Base-by-base conservation (phyloP, 2,888 invertebrate species). In the Aphrophora alni region DNA sequence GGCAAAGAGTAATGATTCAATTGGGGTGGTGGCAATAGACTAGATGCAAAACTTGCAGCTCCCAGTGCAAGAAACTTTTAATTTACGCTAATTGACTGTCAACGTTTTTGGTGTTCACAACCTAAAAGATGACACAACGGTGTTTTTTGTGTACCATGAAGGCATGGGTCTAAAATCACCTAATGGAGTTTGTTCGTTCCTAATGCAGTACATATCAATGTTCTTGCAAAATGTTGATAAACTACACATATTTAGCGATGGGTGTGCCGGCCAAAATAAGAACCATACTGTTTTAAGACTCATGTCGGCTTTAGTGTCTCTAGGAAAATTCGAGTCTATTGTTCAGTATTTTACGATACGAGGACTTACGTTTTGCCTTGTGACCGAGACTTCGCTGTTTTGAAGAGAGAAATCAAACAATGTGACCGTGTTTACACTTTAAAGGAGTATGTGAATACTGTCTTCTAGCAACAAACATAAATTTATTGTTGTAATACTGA, bases 321-420 rank as follows among this genome's bases (percentile, higher is more conserved):
- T 69, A 26, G 75, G 38, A 8, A 12, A 38, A 68, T 74, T 80
- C 27, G 27, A 75, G 17, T 59, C 74, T 38, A 68, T 80, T 21
- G 44, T 71, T 12, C 83, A 82, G 24, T 83, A 80, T 68, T 84
- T 84, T 51, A 51, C 79, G 7, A 26, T 78, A 0, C 51, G 33
- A 14, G 69, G 78, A n/a, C 79, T 73, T 24, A 74, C 74, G 59
- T 74, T 75, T 59, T 75, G 38, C 79, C 75, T 7, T 78, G 78
- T 21, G 44, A 73, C 73, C 24, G 44, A 26, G 76, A 59, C 26
- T 75, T 75, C 72, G 25, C 73, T 17, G 38, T 78, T 3, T n/a
- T 78, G 5, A 78, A 78, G 72, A 26, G 51, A 8, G 25, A 73
- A 74, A n/a, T 78, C 7, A 74, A 38, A 33, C 14, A 14, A 17